phyloP scores from a whole-genome alignment of 2,888 invertebrate species.

The Therioaphis trifolii region DNA sequence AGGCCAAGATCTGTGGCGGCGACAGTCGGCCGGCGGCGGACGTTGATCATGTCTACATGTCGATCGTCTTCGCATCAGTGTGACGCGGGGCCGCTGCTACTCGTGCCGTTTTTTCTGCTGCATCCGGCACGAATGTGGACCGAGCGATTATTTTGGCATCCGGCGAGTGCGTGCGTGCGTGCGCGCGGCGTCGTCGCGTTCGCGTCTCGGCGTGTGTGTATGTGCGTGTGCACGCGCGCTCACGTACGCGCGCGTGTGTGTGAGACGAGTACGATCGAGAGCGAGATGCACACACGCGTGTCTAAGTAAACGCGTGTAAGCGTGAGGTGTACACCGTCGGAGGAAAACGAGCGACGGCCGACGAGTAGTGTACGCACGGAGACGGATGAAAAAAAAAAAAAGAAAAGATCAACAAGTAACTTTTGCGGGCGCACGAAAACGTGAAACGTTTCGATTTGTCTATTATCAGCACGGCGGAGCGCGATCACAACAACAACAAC shows the following conservation, averaged over 20 bases:
- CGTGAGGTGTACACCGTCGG: slow-evolving; percentile 8
- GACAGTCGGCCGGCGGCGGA: slow-evolving; percentile 23
- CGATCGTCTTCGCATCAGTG: slow-evolving; percentile 6
- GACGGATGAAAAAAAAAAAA: slow-evolving; percentile 1
- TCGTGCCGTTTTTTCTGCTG: background rate
- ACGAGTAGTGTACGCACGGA: no score
- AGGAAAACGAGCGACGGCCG: background rate
- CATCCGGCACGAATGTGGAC: slow-evolving; percentile 26
- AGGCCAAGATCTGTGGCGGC: slow-evolving; percentile 30
- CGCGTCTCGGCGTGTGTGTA: background rate
- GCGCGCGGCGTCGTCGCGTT: background rate
- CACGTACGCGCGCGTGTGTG: background rate
- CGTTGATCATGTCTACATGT: slow-evolving; percentile 45
- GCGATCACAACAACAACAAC: background rate
- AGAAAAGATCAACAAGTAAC: slow-evolving; percentile 37
- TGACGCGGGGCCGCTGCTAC: background rate
- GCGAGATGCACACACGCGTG: background rate
- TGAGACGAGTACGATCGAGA: background rate
- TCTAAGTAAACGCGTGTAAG: no score
- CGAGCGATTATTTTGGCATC: slow-evolving; percentile 40
- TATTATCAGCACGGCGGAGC: no score
- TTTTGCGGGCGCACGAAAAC: slow-evolving; percentile 6
- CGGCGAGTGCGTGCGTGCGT: slow-evolving; percentile 22
- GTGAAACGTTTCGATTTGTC: no score
- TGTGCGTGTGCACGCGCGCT: background rate